Evolutionary conservation across 2,888 invertebrate genomes (phyloP), one percentile per base, ranked within the genome.

Genomic region (Tenthredo notha): DNA sequence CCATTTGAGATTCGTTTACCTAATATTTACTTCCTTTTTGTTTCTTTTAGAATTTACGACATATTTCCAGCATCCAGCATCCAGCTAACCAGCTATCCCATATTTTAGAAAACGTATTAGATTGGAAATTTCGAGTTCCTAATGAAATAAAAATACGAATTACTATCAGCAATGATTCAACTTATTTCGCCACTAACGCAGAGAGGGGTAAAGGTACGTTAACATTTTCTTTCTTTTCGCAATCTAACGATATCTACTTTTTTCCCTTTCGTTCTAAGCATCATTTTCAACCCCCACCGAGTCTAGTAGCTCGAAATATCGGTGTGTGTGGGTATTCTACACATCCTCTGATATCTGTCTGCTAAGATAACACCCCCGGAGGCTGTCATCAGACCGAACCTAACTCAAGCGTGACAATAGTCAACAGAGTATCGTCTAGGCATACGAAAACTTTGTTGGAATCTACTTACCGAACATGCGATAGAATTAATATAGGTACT

Each of bases 361-460:
- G 80, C 37, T 58, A 61, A 80, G 58, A 80, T 80, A 80, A 80
- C 61, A 80, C 82, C 85, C 84, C 77, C 85, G 86, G 87, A 85
- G 33, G 87, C 89, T 92, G 91, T 91, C 91, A 89, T 87, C 80
- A 70, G 89, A 89, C 90, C 90, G 90, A 89, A 90, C 91, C 92
- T 89, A 90, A 91, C 92, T 92, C 92, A 92, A 91, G 87, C 88
- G 85, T 86, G 86, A 90, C 90, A 90, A 91, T 90, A 89, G 88
- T 89, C 89, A 88, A 89, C 88, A 88, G 88, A 85, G 67, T 50
- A 29, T 65, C 50, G 67, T 83, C 67, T 83, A 83, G 83, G 67
- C 40, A 18, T 29, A 80, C 33, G 47, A 29, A 54, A 80, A 80
- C 61, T 80, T 80, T 29, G 61, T 33, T 80, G 5, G 37, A 21